phyloP scores from a whole-genome alignment of 2,888 invertebrate genomes.

The Mythimna impura region DNA sequence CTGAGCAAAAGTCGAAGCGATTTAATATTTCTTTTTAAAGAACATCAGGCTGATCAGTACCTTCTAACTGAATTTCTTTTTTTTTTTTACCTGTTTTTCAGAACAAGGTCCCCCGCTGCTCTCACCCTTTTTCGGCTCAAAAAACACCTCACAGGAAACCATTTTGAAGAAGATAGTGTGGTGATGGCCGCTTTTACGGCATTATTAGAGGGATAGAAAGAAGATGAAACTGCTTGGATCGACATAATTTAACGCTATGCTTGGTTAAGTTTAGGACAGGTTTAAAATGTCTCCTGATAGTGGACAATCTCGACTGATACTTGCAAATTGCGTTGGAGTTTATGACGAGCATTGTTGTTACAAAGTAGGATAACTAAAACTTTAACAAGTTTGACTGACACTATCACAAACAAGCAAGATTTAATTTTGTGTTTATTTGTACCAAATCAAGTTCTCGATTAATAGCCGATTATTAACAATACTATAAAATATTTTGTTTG shows the following conservation, averaged over 20 bases:
- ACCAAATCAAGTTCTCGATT: not conserved
- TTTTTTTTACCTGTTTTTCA: slow-evolving; percentile 1
- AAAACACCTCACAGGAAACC: not conserved
- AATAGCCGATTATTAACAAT: not conserved
- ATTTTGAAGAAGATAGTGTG: not conserved
- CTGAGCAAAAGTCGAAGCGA: not conserved
- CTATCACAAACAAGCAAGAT: not conserved
- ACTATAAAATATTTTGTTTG: not conserved
- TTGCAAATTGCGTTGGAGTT: not conserved
- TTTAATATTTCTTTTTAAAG: not conserved
- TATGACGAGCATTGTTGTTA: not conserved
- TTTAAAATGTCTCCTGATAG: not conserved
- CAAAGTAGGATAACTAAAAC: not conserved
- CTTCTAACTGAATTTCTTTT: not conserved
- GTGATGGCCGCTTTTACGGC: no score
- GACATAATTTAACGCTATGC: no score
- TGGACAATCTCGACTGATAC: not conserved
- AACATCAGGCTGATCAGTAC: not conserved
- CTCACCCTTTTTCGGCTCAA: not conserved
- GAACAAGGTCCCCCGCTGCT: not conserved
- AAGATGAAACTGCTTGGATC: no score
- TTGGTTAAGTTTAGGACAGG: not conserved
- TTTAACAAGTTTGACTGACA: not conserved
- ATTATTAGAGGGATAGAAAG: no score
- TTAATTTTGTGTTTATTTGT: not conserved